These are phyloP conservation scores for Drosophila repleta DNA, from an alignment of 1,140 invertebrate genomes.

Conservation along the genomic window DNA sequence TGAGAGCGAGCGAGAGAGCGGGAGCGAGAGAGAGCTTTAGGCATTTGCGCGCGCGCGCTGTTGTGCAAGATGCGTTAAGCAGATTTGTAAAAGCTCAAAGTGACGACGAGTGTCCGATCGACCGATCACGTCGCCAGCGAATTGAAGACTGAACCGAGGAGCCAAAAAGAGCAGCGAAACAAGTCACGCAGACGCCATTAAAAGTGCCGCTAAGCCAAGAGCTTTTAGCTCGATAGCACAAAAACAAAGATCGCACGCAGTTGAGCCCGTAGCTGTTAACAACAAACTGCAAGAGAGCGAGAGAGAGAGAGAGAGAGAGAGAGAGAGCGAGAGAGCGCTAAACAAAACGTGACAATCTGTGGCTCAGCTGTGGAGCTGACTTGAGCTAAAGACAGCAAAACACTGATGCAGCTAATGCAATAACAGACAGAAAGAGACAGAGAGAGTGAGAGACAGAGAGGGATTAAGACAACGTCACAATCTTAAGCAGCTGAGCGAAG, in stretches of 20 bases:
- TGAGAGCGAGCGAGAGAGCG: conserved; percentile 1
- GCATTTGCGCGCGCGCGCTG: conserved; percentile 42
- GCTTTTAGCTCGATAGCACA: conserved; percentile 48
- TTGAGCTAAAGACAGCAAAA: conserved; percentile 19
- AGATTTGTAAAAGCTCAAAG: conserved; percentile 24
- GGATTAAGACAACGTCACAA: conserved; percentile 19
- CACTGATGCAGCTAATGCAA: conserved; percentile 13
- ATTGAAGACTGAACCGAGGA: conserved; percentile 63
- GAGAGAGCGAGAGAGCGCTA: neutral
- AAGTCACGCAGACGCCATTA: conserved; percentile 53
- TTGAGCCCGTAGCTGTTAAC: conserved; percentile 7
- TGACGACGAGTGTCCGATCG: conserved; percentile 20
- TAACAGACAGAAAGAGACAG: neutral
- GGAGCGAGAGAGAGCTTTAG: conserved; percentile 47
- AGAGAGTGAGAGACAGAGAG: conserved; percentile 13
- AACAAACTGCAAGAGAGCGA: conserved; percentile 30
- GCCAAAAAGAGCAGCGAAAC: conserved; percentile 22
- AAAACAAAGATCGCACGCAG: conserved; percentile 38
- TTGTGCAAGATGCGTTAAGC: conserved; percentile 45
- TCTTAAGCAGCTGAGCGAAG: neutral
- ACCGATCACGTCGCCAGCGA: conserved; percentile 68
- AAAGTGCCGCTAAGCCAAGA: conserved; percentile 35
- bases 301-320: conserved; percentile 35
- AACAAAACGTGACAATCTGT: conserved; percentile 21
- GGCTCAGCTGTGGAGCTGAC: neutral